A percentile compares a stretch with the other conserved stretches of the same genome.
Conservation (phyloP, 2,797 vertebrate genomes). For the Arctocebus calabarensis region DNA sequence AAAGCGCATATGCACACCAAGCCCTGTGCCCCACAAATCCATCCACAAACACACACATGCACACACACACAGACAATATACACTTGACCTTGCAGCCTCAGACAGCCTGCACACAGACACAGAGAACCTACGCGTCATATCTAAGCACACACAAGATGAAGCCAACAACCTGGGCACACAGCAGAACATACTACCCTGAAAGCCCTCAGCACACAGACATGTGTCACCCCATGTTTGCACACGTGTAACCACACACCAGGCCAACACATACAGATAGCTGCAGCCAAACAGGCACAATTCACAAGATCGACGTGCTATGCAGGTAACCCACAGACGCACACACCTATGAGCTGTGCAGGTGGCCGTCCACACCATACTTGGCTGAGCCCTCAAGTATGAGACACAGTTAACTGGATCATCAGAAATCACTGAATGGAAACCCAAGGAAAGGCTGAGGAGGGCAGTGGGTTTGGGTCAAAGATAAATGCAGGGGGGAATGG, state of each 20-base stretch:
- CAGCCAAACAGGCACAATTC: rapidly evolving
- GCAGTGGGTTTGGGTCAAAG: rapidly evolving
- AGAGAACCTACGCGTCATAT: rapidly evolving
- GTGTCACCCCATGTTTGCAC: rapidly evolving
- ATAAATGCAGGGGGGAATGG: rapidly evolving
- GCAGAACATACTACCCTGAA: rapidly evolving
- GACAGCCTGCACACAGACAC: not conserved
- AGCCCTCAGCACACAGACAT: not conserved
- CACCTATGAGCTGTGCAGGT: too few species aligned
- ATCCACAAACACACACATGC: rapidly evolving
- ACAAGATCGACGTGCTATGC: rapidly evolving
- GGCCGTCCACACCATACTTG: not conserved
- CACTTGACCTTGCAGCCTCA: not conserved
- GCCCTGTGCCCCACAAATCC: rapidly evolving
- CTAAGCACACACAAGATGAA: not conserved
- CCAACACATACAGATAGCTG: rapidly evolving
- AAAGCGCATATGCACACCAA: rapidly evolving
- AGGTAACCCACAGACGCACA: not conserved
- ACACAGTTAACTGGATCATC: rapidly evolving
- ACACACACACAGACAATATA: rapidly evolving
- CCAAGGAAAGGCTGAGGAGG: rapidly evolving
- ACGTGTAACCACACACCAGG: rapidly evolving
- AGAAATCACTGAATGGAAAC: not conserved
- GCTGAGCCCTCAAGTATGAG: rapidly evolving
- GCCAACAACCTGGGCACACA: rapidly evolving